Evolutionary conservation across 2,797 vertebrate species (phyloP), one percentile per base, ranked within the genome.

Genomic region (Sebastes variabilis): DNA sequence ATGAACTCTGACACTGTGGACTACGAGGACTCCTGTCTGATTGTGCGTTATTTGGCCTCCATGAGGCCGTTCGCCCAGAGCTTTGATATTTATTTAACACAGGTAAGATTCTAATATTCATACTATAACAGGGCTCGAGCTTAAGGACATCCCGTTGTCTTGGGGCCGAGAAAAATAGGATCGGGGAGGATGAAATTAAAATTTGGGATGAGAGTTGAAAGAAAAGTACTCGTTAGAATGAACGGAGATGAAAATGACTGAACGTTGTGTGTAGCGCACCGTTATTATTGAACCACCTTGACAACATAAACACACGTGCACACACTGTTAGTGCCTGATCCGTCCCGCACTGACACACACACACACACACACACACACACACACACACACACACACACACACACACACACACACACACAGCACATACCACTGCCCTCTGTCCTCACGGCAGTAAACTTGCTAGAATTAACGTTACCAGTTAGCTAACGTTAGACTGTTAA

Each of bases 41-140:
- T 98, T 66, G 98, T 99, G 95, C 97, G 98, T 93, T 99, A 99
- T 95, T 97, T 99, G 97, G 98, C 98, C 97, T 99, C 98, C 91
- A 99, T 99, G 98, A 98, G 98, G 97, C 98, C 98, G 61, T 99
- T 99, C 93, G 97, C 97, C 93, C 98, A 99, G 97, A 99, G 98
- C 95, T 99, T 99, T 93, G 98, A 99, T 98, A 99, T 99, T 97
- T 99, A 99, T 98, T 97, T 99, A 96, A 99, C 98, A 93, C 98
- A 99, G 97, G 98, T 99, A 95, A 95, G 84, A 86, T 62, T 46
- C 36, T 1, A 67, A 34, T 71, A 22, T 77, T 62, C 1, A 36
- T 64, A 11, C 4, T n/a, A 20, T 42, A 38, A 22, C 46, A 0
- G 4, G 46, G 18, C 18, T 20, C 8, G 18, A 52, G 7, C 46